These are phyloP conservation scores for Steinernema carpocapsae DNA, from an alignment of 2,888 invertebrate species.

Conservation along the genomic window DNA sequence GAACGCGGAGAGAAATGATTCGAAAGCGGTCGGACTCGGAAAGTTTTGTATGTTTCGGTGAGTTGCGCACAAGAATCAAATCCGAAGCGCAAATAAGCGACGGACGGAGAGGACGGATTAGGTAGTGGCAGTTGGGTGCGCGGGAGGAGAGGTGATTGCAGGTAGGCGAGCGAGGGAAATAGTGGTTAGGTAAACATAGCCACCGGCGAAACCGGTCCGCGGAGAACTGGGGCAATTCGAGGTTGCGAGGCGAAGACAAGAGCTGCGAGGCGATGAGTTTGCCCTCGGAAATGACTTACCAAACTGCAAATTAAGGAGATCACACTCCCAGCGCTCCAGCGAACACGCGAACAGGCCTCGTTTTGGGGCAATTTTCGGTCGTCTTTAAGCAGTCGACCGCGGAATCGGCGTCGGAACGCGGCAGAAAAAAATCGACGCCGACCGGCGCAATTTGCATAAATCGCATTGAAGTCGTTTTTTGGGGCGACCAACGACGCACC, in stretches of 20 bases:
- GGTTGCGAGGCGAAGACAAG: slow-evolving; percentile 37
- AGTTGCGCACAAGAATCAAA: slow-evolving; percentile 14
- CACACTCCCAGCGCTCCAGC: slow-evolving; percentile 2
- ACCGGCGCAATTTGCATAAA: slow-evolving; percentile 28
- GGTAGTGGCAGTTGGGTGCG: slow-evolving; percentile 4
- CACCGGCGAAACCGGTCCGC: slow-evolving; percentile 25
- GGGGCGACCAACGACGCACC: not conserved
- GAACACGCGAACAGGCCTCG: not conserved
- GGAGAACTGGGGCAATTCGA: slow-evolving; percentile 34
- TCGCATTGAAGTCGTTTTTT: slow-evolving; percentile 29
- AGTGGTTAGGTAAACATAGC: slow-evolving; percentile 35
- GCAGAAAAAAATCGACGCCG: slow-evolving; percentile 21
- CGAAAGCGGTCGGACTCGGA: not conserved
- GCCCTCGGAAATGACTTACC: slow-evolving; percentile 10
- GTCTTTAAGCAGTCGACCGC: slow-evolving; percentile 11
- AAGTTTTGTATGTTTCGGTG: slow-evolving; percentile 28
- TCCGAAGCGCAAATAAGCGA: slow-evolving; percentile 23
- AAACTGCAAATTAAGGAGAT: slow-evolving; percentile 20
- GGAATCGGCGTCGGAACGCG: not conserved
- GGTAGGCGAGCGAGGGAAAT: slow-evolving; percentile 28
- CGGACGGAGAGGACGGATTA: slow-evolving; percentile 24
- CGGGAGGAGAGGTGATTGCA: slow-evolving; percentile 22
- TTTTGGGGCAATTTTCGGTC: slow-evolving; percentile 29
- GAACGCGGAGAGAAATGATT: not conserved
- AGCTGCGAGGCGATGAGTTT: slow-evolving; percentile 29